phyloP scores from a whole-genome alignment of 1,140 invertebrate species.

The Drosophila pseudoobscura region DNA sequence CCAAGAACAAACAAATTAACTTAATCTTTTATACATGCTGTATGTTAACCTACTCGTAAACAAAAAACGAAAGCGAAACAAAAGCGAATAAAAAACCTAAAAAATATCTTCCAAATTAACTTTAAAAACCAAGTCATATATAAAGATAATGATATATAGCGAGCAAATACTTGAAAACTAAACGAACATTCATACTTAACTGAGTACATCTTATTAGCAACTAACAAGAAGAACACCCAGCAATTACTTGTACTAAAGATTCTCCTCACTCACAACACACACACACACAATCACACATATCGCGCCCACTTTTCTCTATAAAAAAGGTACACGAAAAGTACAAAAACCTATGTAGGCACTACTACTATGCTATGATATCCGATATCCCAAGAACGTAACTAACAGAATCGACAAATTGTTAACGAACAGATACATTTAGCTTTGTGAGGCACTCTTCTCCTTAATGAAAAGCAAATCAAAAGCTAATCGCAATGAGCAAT shows the following conservation, averaged over 20 bases:
- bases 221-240: slow-evolving; percentile 43
- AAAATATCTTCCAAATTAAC: slow-evolving; percentile 79
- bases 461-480: not conserved
- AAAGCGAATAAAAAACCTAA: slow-evolving; percentile 15
- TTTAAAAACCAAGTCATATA: slow-evolving; percentile 57
- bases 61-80: slow-evolving; percentile 43
- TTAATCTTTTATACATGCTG: slow-evolving; percentile 70
- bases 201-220: slow-evolving; percentile 58
- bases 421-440: slow-evolving; percentile 13
- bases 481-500: not conserved
- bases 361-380: slow-evolving; percentile 1
- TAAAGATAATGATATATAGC: slow-evolving; percentile 35
- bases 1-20: slow-evolving; percentile 58
- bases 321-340: slow-evolving; percentile 28
- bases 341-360: no score
- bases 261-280: slow-evolving; percentile 20
- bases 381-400: not conserved
- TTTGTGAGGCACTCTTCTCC: slow-evolving; percentile 20
- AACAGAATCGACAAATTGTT: slow-evolving; percentile 19
- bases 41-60: slow-evolving; percentile 62
- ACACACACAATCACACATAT: slow-evolving; percentile 58
- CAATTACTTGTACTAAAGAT: slow-evolving; percentile 56
- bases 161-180: slow-evolving; percentile 46
- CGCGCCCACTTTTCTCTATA: slow-evolving; percentile 54
- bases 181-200: slow-evolving; percentile 47